A percentile compares a stretch with the other conserved stretches of the same genome.
Evolutionary conservation across 2,113 vertebrate species (phyloP).

Genomic region (Trogon melanurus): DNA sequence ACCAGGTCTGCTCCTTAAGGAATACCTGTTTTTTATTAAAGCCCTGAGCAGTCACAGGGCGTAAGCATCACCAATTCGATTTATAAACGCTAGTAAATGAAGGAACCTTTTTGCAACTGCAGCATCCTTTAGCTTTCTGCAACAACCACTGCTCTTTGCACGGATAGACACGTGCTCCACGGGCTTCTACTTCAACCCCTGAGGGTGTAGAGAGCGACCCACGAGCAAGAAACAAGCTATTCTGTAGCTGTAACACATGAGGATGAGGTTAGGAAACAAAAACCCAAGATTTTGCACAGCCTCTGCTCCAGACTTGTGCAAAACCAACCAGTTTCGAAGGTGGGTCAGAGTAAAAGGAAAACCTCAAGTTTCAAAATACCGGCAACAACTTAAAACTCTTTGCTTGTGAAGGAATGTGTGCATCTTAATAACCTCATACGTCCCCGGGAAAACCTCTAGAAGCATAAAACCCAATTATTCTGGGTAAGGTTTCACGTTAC

Average conservation of each 20-base stretch:
- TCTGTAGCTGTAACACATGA: not conserved
- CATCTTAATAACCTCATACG: slow-evolving; percentile 29
- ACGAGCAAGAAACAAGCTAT: not conserved
- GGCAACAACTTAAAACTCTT: not conserved
- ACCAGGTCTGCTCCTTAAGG: not conserved
- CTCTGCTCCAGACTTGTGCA: not conserved
- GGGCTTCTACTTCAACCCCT: not conserved
- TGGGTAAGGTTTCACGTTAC: not conserved
- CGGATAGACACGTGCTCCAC: not conserved
- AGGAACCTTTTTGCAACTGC: not conserved
- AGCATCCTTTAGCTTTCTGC: not conserved
- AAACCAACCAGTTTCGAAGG: not conserved
- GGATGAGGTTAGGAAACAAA: not conserved
- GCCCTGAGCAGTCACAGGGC: not conserved
- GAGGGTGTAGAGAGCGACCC: not conserved
- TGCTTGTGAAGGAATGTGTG: not conserved
- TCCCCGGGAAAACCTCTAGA: slow-evolving; percentile 50
- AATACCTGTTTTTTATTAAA: not conserved
- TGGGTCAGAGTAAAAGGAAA: not conserved
- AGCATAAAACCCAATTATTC: slow-evolving; percentile 72
- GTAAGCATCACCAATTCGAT: not conserved
- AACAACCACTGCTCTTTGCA: not conserved
- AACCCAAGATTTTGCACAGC: not conserved
- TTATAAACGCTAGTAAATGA: not conserved
- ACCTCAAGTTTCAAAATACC: not conserved